Percentiles rank a stretch among this genome's conserved stretches.
phyloP scores from a whole-genome alignment of 2,113 vertebrate genomes.

The Cottus gobio region DNA sequence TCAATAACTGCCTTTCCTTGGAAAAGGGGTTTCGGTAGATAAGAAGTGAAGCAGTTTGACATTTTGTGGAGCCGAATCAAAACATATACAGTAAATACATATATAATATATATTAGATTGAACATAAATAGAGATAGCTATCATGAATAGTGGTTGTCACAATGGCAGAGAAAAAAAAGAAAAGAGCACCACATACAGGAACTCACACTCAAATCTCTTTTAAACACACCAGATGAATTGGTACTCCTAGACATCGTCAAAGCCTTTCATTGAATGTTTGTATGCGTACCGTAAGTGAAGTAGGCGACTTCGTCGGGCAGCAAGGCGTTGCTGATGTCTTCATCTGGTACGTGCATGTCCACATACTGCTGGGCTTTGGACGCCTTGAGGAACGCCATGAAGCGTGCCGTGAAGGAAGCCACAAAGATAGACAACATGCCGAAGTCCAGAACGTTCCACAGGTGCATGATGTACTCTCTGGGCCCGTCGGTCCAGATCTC shows the following conservation, averaged over 20 bases:
- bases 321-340: conserved; percentile 89
- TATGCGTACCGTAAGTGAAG: conserved; percentile 91
- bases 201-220: background rate
- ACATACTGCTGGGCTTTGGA: conserved; percentile 95
- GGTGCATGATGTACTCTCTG: conserved; percentile 92
- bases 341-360: conserved; percentile 89
- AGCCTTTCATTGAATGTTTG: background rate
- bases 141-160: background rate
- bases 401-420: conserved; percentile 94
- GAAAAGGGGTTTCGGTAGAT: background rate
- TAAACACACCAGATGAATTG: background rate
- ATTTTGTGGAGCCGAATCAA: background rate
- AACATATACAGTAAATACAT: background rate
- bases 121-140: background rate
- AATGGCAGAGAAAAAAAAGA: background rate
- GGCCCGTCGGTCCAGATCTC: conserved; percentile 97
- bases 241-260: background rate
- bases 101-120: background rate
- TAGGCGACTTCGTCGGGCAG: conserved; percentile 95
- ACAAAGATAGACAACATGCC: conserved; percentile 98
- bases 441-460: conserved; percentile 97
- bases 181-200: background rate
- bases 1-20: conserved; percentile 5
- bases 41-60: background rate
- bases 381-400: conserved; percentile 97